Conservation (phyloP, 2,797 vertebrate species). For the Phataginus tricuspis region DNA sequence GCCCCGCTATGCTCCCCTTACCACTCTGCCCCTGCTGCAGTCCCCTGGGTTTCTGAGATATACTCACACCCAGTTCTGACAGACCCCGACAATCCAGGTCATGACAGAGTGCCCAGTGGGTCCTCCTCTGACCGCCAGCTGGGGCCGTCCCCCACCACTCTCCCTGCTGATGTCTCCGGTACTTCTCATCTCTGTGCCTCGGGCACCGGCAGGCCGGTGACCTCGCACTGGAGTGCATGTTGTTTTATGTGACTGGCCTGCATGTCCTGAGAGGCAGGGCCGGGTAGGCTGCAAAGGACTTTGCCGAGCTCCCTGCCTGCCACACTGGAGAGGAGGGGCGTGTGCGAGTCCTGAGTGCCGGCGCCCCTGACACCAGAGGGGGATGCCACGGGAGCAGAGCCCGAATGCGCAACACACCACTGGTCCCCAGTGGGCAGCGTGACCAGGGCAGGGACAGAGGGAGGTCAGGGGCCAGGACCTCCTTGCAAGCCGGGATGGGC, state of each 20-base stretch:
- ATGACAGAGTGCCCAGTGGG: not conserved
- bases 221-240: too few species aligned
- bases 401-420: not conserved
- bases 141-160: too few species aligned
- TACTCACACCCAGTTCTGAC: not conserved
- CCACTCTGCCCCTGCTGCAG: not conserved
- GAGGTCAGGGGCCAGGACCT: not conserved
- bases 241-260: not conserved
- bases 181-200: not conserved
- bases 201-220: not conserved
- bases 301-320: too few species aligned
- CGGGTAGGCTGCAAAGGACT: too few species aligned
- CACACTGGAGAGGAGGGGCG: not conserved
- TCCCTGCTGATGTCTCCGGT: not conserved
- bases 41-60: not conserved
- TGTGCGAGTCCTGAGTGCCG: not conserved
- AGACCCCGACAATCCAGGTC: not conserved
- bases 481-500: not conserved
- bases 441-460: not conserved
- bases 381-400: not conserved
- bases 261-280: not conserved
- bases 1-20: rapidly evolving
- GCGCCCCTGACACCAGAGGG: not conserved
- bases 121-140: too few species aligned
- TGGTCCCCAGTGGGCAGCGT: not conserved